Base-by-base conservation (phyloP, 2,797 vertebrate genomes). In the Hydrocynus forskahlii region DNA sequence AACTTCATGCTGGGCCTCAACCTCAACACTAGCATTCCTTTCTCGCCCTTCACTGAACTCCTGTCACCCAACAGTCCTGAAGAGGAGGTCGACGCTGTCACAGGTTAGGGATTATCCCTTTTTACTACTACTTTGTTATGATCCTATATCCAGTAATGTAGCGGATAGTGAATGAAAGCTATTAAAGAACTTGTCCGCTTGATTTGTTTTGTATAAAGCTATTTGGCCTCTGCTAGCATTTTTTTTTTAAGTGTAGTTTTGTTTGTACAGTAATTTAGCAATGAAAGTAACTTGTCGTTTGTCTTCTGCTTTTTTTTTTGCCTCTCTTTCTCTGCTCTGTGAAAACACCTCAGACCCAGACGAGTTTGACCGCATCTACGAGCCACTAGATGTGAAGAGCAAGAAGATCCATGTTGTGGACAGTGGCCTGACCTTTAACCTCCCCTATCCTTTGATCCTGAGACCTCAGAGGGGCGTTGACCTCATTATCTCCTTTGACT, bases 1-100 rank as follows among this genome's bases (percentile, higher is more conserved):
- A 99, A 99, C 90, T 99, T 99, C 92, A 99, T 99, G 98, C 80
- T 99, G 92, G 97, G 98, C 43, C 88, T 99, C 82, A 98, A 98
- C 91, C 94, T 99, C 87, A 98, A 97, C 86, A 95, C 94, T 16
- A 94, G 90, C 75, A 93, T 96, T 4, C 96, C 96, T 0, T 91
- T 95, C 67, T 97, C 97, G 21, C 95, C 96, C 0, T 78, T 94
- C 72, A 81, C 83, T 12, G 93, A 94, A 5, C 23, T 95, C 0
- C 17, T 76, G 0, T 87, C 75, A 0, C 91, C 90, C 1, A 86
- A 89, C 0, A 17, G 91, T 67, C 94, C 95, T 0, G 97, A 98
- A 48, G 84, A 96, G 0, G 97, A 99, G 75, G 92, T 92, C 79
- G 92, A 97, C 0, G 97, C 96, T 0, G 97, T 99, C 0, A 95